Percentiles rank a stretch among this genome's conserved stretches.
phyloP scores from a whole-genome alignment of 2,888 invertebrate genomes.

The Unio pictorum region DNA sequence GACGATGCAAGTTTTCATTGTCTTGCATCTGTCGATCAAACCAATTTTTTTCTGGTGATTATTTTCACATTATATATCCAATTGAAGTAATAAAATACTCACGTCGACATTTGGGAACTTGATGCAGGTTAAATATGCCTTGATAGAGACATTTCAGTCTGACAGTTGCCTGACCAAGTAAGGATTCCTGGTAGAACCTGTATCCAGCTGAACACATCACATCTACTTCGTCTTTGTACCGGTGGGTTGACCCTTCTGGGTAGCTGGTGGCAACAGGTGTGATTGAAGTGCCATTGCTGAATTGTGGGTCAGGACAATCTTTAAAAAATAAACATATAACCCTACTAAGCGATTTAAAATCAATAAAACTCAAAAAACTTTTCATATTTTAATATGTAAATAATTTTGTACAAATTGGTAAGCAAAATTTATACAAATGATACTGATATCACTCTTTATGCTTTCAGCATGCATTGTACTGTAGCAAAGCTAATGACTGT shows the following conservation, averaged over 20 bases:
- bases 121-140: too few species aligned
- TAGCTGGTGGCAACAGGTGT: conserved; percentile 2
- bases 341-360: too few species aligned
- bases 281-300: conserved; percentile 28
- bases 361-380: neutral
- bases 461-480: neutral
- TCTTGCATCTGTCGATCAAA: too few species aligned
- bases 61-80: too few species aligned
- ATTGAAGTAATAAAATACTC: conserved; percentile 10
- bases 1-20: too few species aligned
- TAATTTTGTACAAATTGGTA: neutral
- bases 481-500: too few species aligned
- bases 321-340: conserved; percentile 3
- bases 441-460: neutral
- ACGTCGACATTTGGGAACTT: conserved; percentile 41
- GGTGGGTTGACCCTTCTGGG: conserved; percentile 6
- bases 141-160: too few species aligned
- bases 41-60: too few species aligned
- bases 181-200: neutral
- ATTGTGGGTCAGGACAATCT: conserved; percentile 50
- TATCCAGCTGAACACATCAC: conserved; percentile 50
- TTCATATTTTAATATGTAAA: neutral
- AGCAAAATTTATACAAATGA: neutral
- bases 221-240: conserved; percentile 32
- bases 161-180: too few species aligned